Percentiles rank a stretch among this genome's conserved stretches.
phyloP scores from a whole-genome alignment of 1,140 invertebrate genomes.

The Drosophila bipectinata region DNA sequence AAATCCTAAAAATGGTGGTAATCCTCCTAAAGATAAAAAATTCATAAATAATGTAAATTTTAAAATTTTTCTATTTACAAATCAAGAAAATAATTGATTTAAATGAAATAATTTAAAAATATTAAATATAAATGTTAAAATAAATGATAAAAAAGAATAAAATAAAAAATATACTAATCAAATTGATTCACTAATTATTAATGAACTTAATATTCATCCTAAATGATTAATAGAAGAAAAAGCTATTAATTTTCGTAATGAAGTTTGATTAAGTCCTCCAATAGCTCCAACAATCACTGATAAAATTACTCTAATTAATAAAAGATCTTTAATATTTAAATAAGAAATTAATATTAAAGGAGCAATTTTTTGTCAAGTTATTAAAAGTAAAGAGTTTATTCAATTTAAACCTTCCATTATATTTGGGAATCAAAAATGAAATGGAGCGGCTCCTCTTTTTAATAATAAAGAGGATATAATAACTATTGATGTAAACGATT shows the following conservation, averaged over 20 bases:
- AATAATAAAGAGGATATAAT: slow-evolving; percentile 75
- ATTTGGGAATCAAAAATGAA: slow-evolving; percentile 85
- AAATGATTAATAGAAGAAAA: slow-evolving; percentile 86
- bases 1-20: slow-evolving; percentile 86
- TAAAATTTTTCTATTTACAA: slow-evolving; percentile 72
- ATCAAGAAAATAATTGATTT: slow-evolving; percentile 84
- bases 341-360: slow-evolving; percentile 84
- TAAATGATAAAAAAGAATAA: slow-evolving; percentile 83
- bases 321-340: slow-evolving; percentile 65
- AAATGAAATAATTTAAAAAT: slow-evolving; percentile 83
- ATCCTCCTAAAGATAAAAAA: slow-evolving; percentile 85
- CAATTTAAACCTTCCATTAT: slow-evolving; percentile 84
- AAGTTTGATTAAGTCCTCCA: slow-evolving; percentile 84
- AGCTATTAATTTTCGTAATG: slow-evolving; percentile 84
- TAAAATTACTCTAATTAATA: slow-evolving; percentile 80
- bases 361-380: slow-evolving; percentile 86
- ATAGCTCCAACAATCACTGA: slow-evolving; percentile 81
- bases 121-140: slow-evolving; percentile 84
- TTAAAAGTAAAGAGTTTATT: slow-evolving; percentile 84
- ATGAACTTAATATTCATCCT: slow-evolving; percentile 84
- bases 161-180: slow-evolving; percentile 84
- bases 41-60: slow-evolving; percentile 84
- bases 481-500: slow-evolving; percentile 47
- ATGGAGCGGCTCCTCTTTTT: slow-evolving; percentile 84
- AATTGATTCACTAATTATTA: slow-evolving; percentile 81